Conservation (phyloP, 2,888 invertebrate species). For the Eupithecia dodoneata region DNA sequence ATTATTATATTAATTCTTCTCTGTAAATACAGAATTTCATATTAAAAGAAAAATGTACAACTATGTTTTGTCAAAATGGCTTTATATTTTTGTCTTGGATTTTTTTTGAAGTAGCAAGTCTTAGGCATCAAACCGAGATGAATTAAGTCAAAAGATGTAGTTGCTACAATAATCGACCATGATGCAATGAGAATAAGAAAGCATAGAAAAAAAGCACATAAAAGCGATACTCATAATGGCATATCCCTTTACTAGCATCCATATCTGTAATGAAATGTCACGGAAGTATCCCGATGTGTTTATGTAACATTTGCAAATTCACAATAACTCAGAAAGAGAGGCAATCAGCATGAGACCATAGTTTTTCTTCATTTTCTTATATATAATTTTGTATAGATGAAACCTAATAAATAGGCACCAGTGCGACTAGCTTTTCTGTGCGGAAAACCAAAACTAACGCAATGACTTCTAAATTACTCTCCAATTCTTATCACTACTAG, state of each 20-base stretch:
- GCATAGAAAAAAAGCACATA: constrained; percentile 62
- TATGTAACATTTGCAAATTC: neutral
- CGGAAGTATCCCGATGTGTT: constrained; percentile 17
- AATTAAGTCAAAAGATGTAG: constrained; percentile 13
- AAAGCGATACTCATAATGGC: constrained; percentile 65
- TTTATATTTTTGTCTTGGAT: neutral
- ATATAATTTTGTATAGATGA: neutral
- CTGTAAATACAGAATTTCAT: neutral
- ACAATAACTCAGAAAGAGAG: neutral
- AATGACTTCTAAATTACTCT: neutral
- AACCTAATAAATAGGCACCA: neutral
- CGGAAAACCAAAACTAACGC: neutral
- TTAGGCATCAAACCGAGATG: constrained; percentile 12
- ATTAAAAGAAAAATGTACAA: neutral
- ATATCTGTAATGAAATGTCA: constrained; percentile 39
- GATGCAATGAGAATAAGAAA: constrained; percentile 36
- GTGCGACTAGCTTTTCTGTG: constrained; percentile 2
- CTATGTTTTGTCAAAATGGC: neutral
- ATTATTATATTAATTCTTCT: neutral
- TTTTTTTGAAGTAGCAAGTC: neutral
- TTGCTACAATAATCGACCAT: constrained; percentile 21
- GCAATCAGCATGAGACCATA: neutral
- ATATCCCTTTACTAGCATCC: constrained; percentile 81
- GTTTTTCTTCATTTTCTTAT: neutral
- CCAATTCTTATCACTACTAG: neutral